A percentile compares a stretch with the other conserved stretches of the same genome.
These are phyloP conservation scores for Cuniculus paca DNA, from an alignment of 2,797 vertebrate genomes.

Conservation along the genomic window DNA sequence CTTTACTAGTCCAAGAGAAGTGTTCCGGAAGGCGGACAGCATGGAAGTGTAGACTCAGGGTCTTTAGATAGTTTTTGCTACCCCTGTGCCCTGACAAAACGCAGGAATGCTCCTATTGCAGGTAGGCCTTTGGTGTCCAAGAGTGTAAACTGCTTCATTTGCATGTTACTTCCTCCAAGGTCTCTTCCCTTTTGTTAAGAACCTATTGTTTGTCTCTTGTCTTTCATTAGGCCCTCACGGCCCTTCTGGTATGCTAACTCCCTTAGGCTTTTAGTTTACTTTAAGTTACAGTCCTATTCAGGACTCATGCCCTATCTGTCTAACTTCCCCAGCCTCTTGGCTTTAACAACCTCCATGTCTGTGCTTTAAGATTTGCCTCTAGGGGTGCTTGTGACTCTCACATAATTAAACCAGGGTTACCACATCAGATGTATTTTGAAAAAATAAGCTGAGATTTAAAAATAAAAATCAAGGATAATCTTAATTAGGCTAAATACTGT, in stretches of 20 bases:
- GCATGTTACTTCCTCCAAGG: background rate
- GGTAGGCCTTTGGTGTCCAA: background rate
- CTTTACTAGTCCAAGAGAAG: background rate
- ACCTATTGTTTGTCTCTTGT: background rate
- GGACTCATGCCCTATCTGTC: background rate
- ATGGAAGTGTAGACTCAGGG: background rate
- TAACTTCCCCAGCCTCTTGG: background rate
- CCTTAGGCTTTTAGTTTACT: background rate
- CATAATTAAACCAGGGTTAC: background rate
- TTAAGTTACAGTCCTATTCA: background rate
- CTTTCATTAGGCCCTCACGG: background rate
- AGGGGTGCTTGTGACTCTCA: background rate
- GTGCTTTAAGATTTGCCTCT: background rate
- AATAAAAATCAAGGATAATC: constrained; percentile 58
- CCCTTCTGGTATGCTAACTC: background rate
- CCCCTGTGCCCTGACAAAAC: background rate
- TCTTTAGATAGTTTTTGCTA: background rate
- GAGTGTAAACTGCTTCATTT: background rate
- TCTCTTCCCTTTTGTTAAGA: background rate
- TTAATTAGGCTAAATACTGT: constrained; percentile 49
- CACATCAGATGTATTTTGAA: constrained; percentile 43
- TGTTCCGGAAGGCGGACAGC: background rate
- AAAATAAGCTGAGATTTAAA: constrained; percentile 44
- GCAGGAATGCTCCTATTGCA: background rate
- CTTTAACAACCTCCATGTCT: background rate